Conservation (phyloP, 2,888 invertebrate species). For the Thymelicus sylvestris region DNA sequence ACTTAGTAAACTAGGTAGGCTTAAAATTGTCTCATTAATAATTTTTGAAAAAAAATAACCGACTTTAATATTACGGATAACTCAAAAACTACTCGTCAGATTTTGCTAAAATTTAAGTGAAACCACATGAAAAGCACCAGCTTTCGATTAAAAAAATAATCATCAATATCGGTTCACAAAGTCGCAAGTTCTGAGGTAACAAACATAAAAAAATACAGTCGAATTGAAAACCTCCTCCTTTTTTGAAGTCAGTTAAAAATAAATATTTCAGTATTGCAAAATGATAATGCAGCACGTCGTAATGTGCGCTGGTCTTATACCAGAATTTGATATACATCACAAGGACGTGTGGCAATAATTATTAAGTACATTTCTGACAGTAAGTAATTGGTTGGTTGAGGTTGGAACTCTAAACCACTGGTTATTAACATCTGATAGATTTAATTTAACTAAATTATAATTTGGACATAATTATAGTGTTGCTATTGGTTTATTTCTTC, state of each 20-base stretch:
- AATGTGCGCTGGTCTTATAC: background rate
- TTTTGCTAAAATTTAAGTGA: no score
- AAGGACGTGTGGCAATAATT: conserved; percentile 25
- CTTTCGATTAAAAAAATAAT: no score
- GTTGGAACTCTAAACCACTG: conserved; percentile 14
- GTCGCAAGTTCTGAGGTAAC: no score
- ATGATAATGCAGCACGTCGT: background rate
- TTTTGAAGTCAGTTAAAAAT: background rate
- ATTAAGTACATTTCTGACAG: conserved; percentile 32
- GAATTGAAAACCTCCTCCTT: no score
- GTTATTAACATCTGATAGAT: background rate
- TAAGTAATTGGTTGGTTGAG: conserved; percentile 25
- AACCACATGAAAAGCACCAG: no score
- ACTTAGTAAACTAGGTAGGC: no score
- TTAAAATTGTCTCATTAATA: no score
- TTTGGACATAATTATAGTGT: background rate
- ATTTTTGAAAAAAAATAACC: no score
- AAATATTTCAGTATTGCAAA: background rate
- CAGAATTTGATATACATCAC: conserved; percentile 28
- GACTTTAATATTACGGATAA: no score
- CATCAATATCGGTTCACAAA: no score
- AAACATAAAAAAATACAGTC: no score
- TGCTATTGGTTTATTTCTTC: background rate
- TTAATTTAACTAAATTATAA: background rate
- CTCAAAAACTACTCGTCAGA: no score